Evolutionary conservation across 2,888 invertebrate species (phyloP), one percentile per base, ranked within the genome.

Genomic region (Eupithecia centaureata): DNA sequence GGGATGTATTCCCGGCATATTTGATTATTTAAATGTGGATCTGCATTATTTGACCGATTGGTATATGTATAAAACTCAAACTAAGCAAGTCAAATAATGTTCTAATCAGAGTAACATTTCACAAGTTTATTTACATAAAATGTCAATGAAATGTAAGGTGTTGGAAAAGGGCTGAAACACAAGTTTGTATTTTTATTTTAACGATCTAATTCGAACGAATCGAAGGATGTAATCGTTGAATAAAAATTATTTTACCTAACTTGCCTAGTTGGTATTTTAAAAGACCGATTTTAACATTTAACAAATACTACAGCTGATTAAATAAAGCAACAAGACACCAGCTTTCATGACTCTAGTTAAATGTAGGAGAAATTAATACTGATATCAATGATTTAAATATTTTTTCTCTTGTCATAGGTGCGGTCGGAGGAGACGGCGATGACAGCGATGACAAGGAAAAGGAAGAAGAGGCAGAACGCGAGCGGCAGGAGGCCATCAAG

Each of bases 401-500:
- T 58, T 10, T 27, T 18, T 64, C 27, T 60, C 12, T 84, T 86
- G 82, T 88, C 88, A 4, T 92, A 97, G 97, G 97, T 88, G 97
- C 97, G 89, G 97, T 97, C 77, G 97, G 97, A 78, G 98, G 97
- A 85, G 97, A 97, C 87, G 96, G 96, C 75, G 97, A 97, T 86
- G 97, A 97, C 94, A 97, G 96, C 88, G 97, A 97, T 86, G 99
- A 99, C 92, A 98, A 98, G 95, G 98, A 98, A 94, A 98, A 98
- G 95, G 98, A 98, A 94, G 98, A 98, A 92, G 99, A 99, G 94
- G 98, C 98, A 86, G 99, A 99, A 95, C 96, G 99, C 87, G 99
- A 99, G 90, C 96, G 99, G 85, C 96, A 98, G 92, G 99, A 99
- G 92, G 99, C 99, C 84, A 98, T 99, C 94, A 95, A 97, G 81